Evolutionary conservation across 2,113 vertebrate species (phyloP), one percentile per base, ranked within the genome.

Genomic region (Alosa alosa): DNA sequence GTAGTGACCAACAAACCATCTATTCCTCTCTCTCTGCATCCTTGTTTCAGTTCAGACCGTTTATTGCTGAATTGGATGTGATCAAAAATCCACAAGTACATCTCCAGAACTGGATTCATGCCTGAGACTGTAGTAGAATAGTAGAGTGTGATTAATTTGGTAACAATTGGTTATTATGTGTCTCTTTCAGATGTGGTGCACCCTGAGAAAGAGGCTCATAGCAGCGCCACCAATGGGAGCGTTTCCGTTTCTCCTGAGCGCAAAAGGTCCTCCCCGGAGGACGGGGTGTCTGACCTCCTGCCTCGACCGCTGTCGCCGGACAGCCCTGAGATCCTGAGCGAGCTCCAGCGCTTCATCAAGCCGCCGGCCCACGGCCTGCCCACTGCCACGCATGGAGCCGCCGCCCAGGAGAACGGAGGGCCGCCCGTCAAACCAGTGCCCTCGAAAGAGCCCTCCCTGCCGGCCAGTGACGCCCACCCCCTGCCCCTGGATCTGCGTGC

Each of bases 271-370:
- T 41, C 46, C 39, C 81, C 84, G 31, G 75, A 93, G 87, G 72
- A 39, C 11, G 94, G 94, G 83, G 50, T 17, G 6, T 93, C 95
- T 0, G 96, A 97, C 84, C 89, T 94, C 81, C 88, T 96, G 87
- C 93, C 96, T 84, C 95, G 96, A 87, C 96, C 97, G 4, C 91
- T 98, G 83, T 98, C 97, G 50, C 97, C 97, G 0, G 97, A 98
- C 95, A 95, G 96, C 92, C 97, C 97, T 0, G 97, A 97, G 92
- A 98, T 99, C 93, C 94, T 98, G 91, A 96, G 94, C 0, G 97
- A 98, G 94, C 91, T 98, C 93, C 97, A 97, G 94, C 95, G 96
- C 92, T 98, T 97, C 4, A 93, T 96, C 92, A 95, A 0, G 95
- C 93, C 0, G 92, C 95, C 3, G 93, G 93, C 75, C 91, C 95